Conservation (phyloP, 2,797 vertebrate species). For the Alcedo atthis region DNA sequence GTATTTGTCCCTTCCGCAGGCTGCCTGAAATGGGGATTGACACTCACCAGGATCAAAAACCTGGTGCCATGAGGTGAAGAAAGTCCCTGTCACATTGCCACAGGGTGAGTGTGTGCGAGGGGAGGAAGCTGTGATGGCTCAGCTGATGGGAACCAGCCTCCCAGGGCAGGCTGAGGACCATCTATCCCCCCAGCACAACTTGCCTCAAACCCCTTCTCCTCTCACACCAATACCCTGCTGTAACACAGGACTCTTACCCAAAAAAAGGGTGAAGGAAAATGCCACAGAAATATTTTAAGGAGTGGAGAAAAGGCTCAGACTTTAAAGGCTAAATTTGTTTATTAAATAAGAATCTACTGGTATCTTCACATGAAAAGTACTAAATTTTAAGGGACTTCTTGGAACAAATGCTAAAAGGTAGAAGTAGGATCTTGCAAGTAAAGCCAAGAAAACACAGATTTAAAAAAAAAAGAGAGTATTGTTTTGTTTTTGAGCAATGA, state of each 20-base stretch:
- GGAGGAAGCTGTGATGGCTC: rapidly evolving
- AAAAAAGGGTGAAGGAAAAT: not conserved
- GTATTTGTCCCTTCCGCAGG: not conserved
- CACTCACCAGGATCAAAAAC: not conserved
- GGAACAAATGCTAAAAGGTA: not conserved
- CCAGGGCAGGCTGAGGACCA: not conserved
- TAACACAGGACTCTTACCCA: not conserved
- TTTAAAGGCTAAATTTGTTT: not conserved
- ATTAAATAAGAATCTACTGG: not conserved
- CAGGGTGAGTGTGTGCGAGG: rapidly evolving
- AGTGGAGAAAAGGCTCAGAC: not conserved
- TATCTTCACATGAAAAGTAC: not conserved
- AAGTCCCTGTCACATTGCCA: not conserved
- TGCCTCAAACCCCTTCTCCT: not conserved
- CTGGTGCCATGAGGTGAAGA: not conserved
- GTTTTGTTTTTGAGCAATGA: not conserved
- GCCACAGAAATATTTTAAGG: not conserved
- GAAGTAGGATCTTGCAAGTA: not conserved
- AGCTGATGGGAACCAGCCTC: rapidly evolving
- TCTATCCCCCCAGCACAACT: not conserved
- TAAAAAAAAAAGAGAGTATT: not conserved
- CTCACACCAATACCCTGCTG: not conserved
- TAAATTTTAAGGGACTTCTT: not conserved
- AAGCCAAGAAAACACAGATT: not conserved
- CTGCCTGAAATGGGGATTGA: not conserved